phyloP scores from a whole-genome alignment of 2,888 invertebrate genomes.

The Sacculina carcini region DNA sequence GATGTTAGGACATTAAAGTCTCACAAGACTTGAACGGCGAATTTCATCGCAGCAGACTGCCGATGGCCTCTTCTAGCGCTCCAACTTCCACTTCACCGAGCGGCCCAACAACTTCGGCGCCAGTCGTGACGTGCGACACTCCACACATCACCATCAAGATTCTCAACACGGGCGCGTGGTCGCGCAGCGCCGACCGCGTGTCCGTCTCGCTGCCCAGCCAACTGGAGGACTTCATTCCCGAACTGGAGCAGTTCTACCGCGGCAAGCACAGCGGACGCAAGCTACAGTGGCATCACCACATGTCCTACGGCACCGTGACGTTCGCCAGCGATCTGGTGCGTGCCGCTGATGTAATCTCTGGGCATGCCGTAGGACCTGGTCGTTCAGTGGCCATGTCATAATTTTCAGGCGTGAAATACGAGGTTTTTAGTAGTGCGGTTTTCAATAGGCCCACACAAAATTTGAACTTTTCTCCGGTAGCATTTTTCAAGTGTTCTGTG shows the following conservation, averaged over 20 bases:
- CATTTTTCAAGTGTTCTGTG: too few relatives aligned
- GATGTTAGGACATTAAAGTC: slow-evolving; percentile 78
- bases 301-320: slow-evolving; percentile 81
- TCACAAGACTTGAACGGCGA: slow-evolving; percentile 66
- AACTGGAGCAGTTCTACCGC: slow-evolving; percentile 95
- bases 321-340: slow-evolving; percentile 1
- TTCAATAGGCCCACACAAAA: too few relatives aligned
- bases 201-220: slow-evolving; percentile 89
- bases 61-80: background rate
- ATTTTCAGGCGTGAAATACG: background rate
- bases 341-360: background rate
- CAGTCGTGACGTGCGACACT: background rate
- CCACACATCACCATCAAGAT: slow-evolving; percentile 84
- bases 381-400: too few relatives aligned
- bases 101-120: background rate
- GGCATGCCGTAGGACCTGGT: too few relatives aligned
- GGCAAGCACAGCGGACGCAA: slow-evolving; percentile 92
- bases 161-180: slow-evolving; percentile 95
- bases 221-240: slow-evolving; percentile 94
- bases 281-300: slow-evolving; percentile 94
- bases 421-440: too few relatives aligned
- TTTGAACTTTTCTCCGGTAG: too few relatives aligned
- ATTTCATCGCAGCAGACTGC: slow-evolving; percentile 38
- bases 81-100: too few relatives aligned
- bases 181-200: slow-evolving; percentile 73